Conservation (phyloP, 1,140 invertebrate species). For the Brachionus sp. region DNA sequence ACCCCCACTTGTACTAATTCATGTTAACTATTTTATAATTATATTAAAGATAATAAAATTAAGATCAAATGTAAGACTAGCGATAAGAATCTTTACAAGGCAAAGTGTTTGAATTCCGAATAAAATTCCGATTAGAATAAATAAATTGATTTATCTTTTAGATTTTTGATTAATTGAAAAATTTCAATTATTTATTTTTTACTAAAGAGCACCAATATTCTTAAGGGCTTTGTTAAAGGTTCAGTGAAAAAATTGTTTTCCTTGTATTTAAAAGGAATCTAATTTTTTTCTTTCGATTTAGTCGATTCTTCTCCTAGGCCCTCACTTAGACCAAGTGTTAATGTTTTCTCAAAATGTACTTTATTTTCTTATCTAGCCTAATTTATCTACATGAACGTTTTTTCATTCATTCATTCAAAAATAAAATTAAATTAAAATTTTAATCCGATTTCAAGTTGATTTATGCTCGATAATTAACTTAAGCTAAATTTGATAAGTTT, state of each 20-base stretch:
- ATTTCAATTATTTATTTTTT: background rate
- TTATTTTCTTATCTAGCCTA: background rate
- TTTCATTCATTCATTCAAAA: constrained; percentile 1
- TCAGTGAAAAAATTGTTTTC: constrained; percentile 34
- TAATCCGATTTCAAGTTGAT: constrained; percentile 1
- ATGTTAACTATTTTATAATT: constrained; percentile 24
- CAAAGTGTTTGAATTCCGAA: background rate
- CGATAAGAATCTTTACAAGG: constrained; percentile 34
- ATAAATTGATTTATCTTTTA: constrained; percentile 24
- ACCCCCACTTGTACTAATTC: constrained; percentile 1
- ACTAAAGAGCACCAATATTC: background rate
- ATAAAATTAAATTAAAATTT: constrained; percentile 22
- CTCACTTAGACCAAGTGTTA: background rate
- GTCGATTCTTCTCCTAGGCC: background rate
- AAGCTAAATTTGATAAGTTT: background rate
- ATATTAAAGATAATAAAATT: constrained; percentile 8
- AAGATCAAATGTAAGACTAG: constrained; percentile 20
- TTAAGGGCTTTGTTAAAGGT: background rate
- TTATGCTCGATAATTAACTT: constrained; percentile 31
- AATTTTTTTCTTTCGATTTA: background rate
- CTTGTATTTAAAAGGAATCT: constrained; percentile 22
- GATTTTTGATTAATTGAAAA: background rate
- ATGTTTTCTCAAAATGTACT: constrained; percentile 1
- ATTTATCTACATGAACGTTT: constrained; percentile 30
- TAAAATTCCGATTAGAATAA: constrained; percentile 11